These are phyloP conservation scores for Aspidoscelis tigris DNA, from an alignment of 2,113 vertebrate species.

Conservation along the genomic window DNA sequence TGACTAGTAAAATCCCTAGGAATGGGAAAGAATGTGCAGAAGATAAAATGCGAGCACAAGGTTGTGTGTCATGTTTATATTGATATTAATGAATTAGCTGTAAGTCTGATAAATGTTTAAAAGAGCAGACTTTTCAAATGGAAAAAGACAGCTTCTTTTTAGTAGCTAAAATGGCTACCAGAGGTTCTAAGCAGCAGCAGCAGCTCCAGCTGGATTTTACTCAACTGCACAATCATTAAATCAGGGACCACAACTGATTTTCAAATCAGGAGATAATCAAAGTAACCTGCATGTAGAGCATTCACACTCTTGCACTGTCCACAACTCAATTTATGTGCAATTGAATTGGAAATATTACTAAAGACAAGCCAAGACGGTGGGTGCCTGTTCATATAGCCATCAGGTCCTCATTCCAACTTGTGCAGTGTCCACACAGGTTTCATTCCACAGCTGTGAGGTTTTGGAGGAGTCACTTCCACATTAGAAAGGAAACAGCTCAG, in stretches of 20 bases:
- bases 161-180: neutral
- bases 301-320: neutral
- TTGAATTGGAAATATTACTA: neutral
- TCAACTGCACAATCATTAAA: neutral
- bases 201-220: neutral
- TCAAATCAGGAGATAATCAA: neutral
- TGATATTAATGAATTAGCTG: neutral
- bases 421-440: too few species aligned
- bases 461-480: too few species aligned
- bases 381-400: too few species aligned
- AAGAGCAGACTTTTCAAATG: neutral
- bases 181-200: neutral
- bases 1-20: neutral
- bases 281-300: neutral
- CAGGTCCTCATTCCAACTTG: too few species aligned
- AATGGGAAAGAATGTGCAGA: neutral
- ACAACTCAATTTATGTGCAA: neutral
- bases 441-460: too few species aligned
- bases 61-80: neutral
- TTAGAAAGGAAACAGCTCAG: too few species aligned
- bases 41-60: neutral
- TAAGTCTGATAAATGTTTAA: neutral
- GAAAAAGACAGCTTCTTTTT: neutral
- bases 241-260: neutral
- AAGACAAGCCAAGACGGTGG: too few species aligned